Base-by-base conservation (phyloP, 2,888 invertebrate genomes). In the Lydus trimaculatus region DNA sequence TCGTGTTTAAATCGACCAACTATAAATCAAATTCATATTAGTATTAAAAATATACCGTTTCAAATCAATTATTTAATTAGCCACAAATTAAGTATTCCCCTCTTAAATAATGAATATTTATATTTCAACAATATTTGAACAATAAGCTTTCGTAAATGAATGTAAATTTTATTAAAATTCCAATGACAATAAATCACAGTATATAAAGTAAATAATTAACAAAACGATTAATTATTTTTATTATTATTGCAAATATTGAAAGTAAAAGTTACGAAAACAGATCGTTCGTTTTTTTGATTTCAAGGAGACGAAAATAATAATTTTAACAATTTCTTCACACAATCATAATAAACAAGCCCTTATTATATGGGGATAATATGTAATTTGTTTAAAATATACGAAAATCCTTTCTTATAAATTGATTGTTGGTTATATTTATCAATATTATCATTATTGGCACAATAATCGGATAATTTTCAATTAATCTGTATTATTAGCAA, bases 181-280 rank as follows among this genome's bases (percentile, higher is more conserved):
- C 48, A 52, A 52, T 20, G 20, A 11, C 48, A 52, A 52, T 52
- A 52, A 52, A 20, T 52, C 23, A 52, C 48, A 52, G 0, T 43
- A 52, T 23, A n/a, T n/a, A n/a, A n/a, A n/a, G n/a, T n/a, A 23
- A 52, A 9, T 8, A 52, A 23, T 23, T 52, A 52, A 23, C 11
- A 2, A n/a, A 52, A 23, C 23, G 23, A 52, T 52, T 52, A 11
- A 23, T 20, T 52, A 23, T 28, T 17, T 52, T 52, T 23, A n/a
- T 52, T 52, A 52, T 52, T 52, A 8, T 43, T 43, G 48, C 11
- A 11, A 52, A 52, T 52, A 52, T 31, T 31, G 61, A 61, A 61
- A 61, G 61, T 61, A 28, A 36, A 28, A 31, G 59, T 61, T 61
- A 36, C 20, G 61, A 28, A 61, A 59, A 61, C n/a, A n/a, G n/a